Percentiles rank a stretch among this genome's conserved stretches.
Evolutionary conservation across 2,113 vertebrate genomes (phyloP).

Genomic region (Myiopsitta monachus): DNA sequence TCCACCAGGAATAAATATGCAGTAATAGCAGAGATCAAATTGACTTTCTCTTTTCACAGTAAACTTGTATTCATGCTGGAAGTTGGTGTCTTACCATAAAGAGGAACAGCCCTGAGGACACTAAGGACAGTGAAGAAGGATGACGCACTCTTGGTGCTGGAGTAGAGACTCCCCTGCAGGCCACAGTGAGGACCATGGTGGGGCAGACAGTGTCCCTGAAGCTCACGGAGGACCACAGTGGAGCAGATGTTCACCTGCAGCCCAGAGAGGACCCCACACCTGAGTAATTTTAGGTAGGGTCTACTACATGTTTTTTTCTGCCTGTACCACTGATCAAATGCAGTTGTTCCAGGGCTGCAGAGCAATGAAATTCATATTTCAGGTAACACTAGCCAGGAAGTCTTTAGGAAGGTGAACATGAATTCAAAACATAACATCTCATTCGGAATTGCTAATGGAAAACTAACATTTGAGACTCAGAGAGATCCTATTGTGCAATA

Average conservation of each 20-base stretch:
- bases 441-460: background rate
- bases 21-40: background rate
- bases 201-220: background rate
- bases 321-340: background rate
- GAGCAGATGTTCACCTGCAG: background rate
- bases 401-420: background rate
- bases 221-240: accelerated
- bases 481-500: background rate
- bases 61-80: background rate
- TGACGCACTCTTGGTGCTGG: background rate
- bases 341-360: background rate
- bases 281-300: background rate
- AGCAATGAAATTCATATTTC: background rate
- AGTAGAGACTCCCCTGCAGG: background rate
- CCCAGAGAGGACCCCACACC: background rate
- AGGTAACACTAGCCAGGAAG: background rate
- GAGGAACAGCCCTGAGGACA: background rate
- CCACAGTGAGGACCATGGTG: background rate
- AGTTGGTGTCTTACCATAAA: background rate
- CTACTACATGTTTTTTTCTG: background rate
- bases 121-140: background rate
- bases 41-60: background rate
- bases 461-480: background rate
- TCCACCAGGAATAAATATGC: background rate
- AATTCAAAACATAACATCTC: background rate